A percentile compares a stretch with the other conserved stretches of the same genome.
Conservation (phyloP, 2,888 invertebrate genomes). For the Acrocyrtus sp. region DNA sequence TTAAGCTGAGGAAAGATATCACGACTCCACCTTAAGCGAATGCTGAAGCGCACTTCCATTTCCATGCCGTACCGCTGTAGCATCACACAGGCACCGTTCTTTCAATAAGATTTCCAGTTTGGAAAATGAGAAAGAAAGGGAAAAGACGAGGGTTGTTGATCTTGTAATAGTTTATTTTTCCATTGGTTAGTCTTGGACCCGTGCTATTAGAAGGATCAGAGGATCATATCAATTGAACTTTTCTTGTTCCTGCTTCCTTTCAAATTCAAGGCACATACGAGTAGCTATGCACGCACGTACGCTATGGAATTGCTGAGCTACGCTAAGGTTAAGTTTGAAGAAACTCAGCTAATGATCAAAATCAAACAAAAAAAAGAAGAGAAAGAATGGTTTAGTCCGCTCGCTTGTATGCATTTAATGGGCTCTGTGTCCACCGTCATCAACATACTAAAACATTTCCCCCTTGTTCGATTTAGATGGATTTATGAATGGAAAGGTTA, state of each 20-base stretch:
- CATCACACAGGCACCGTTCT: too few species aligned
- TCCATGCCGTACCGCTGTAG: too few species aligned
- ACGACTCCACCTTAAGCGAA: background rate
- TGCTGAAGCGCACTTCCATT: background rate
- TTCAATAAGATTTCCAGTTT: background rate
- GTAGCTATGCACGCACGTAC: background rate
- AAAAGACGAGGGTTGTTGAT: background rate
- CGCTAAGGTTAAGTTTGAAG: background rate
- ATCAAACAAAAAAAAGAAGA: constrained; percentile 23
- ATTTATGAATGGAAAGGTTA: constrained; percentile 37
- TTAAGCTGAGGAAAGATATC: background rate
- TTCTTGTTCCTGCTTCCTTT: constrained; percentile 1
- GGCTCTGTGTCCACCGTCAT: constrained; percentile 15
- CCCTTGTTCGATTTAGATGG: constrained; percentile 17
- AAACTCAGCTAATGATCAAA: constrained; percentile 31
- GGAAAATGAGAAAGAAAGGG: background rate
- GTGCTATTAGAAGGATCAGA: background rate
- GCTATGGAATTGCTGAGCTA: background rate
- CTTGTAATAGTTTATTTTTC: background rate
- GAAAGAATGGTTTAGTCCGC: background rate
- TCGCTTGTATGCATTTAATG: constrained; percentile 25
- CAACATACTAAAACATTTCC: constrained; percentile 1
- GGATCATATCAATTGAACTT: constrained; percentile 10
- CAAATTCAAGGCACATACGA: constrained; percentile 17
- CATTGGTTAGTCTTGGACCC: background rate